Conservation (phyloP, 2,888 invertebrate genomes). For the Adelognathus sp. region DNA sequence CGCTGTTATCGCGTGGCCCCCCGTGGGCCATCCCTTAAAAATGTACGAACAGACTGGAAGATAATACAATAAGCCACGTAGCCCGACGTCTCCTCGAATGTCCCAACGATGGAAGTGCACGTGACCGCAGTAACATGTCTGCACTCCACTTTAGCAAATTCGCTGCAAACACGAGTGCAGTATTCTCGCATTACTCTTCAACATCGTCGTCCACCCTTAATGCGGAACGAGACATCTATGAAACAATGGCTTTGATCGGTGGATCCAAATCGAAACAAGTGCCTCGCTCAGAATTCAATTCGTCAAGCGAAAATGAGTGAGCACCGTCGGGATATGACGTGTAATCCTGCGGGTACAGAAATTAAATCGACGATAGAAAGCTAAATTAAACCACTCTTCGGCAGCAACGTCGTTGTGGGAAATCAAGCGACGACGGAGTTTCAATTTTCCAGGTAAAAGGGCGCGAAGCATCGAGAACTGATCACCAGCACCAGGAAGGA, state of each 20-base stretch:
- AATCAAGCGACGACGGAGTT: conserved; percentile 58
- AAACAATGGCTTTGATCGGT: too few relatives aligned
- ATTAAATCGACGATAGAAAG: conserved; percentile 58
- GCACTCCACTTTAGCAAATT: conserved; percentile 5
- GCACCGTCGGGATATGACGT: conserved; percentile 25
- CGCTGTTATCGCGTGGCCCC: conserved; percentile 38
- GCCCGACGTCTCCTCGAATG: conserved; percentile 48
- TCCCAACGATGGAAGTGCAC: conserved; percentile 52
- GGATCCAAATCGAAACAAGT: too few relatives aligned
- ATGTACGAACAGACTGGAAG: conserved; percentile 45
- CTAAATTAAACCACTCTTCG: conserved; percentile 54
- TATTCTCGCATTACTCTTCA: neutral
- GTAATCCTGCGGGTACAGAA: conserved; percentile 44
- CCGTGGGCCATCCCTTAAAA: conserved; percentile 53
- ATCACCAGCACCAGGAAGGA: neutral
- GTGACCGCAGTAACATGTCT: conserved; percentile 18
- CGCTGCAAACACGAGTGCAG: neutral
- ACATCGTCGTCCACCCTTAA: too few relatives aligned
- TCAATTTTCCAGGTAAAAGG: conserved; percentile 61
- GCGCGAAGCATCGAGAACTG: neutral
- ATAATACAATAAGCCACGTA: conserved; percentile 48
- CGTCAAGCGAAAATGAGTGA: too few relatives aligned
- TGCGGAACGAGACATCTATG: too few relatives aligned
- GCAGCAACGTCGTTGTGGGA: conserved; percentile 55
- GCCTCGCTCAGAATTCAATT: neutral